Evolutionary conservation across 1,140 invertebrate genomes (phyloP), one percentile per base, ranked within the genome.

Genomic region (Aphaenogaster floridana): DNA sequence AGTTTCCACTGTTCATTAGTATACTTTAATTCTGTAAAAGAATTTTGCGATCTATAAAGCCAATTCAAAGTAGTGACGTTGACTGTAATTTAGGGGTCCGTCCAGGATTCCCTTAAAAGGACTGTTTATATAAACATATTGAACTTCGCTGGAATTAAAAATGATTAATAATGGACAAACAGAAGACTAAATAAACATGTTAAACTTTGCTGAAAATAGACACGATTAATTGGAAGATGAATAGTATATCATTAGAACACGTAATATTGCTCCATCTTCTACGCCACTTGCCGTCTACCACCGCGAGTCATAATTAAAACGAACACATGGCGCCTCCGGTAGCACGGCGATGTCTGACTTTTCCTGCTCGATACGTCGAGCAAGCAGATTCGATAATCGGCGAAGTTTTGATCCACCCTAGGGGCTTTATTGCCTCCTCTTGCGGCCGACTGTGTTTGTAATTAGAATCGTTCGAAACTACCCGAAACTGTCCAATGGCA

Each of bases 401-500:
- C 45, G 4, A 74, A 89, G 50, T 85, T 88, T 78, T 52, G 72
- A 45, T 34, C 1, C 52, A 45, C 64, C 52, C 52, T 28, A 9
- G 28, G 28, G 17, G 48, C 54, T 77, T 89, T 50, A 72, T 88
- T 77, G 61, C 72, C 86, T 72, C 0, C 28, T 48, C 80, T 48
- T 64, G 83, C 13, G 48, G 52, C 52, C 39, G 54, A 50, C 80
- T 84, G 76, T 84, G 80, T 84, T 84, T 50, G 69, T 87, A 81
- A 88, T 87, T 72, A 87, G 77, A 45, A 87, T 76, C 86, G 78
- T 88, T 88, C 59, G 42, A 28, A 87, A 54, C 52, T 79, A 48
- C 45, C 72, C 8, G 64, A 17, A 69, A 57, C 72, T 64, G 36
- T 61, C 34, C 34, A 71, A 48, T 72, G 39, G 54, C 52, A 42